These are phyloP conservation scores for Rhamnusium bicolor DNA, from an alignment of 2,888 invertebrate genomes.

Conservation along the genomic window DNA sequence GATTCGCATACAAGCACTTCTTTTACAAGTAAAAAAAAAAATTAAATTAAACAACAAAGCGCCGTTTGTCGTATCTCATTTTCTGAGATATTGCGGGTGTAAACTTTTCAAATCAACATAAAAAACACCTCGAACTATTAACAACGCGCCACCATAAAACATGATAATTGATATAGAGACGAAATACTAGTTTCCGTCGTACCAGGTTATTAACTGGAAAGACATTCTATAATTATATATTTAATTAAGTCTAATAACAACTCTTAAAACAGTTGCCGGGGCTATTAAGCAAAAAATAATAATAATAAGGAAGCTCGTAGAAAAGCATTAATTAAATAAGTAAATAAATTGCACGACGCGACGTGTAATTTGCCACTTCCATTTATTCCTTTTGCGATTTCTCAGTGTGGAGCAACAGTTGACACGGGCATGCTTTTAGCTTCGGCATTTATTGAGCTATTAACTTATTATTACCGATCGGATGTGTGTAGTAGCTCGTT, in stretches of 20 bases:
- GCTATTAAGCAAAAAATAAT: background rate
- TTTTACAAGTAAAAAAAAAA: too few relatives aligned
- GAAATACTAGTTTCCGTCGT: background rate
- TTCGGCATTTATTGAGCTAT: constrained; percentile 16
- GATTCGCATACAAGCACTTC: too few relatives aligned
- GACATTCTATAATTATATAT: background rate
- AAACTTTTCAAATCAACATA: too few relatives aligned
- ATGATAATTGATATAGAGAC: background rate
- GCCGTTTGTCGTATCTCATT: too few relatives aligned
- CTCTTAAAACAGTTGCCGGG: background rate
- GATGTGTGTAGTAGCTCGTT: background rate
- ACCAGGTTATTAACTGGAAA: background rate
- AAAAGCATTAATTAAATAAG: constrained; percentile 21
- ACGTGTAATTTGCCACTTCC: constrained; percentile 5
- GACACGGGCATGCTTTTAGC: constrained; percentile 21
- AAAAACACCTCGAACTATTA: background rate
- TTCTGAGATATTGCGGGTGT: too few relatives aligned
- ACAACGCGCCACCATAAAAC: background rate
- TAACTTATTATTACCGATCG: constrained; percentile 19
- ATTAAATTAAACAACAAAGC: too few relatives aligned
- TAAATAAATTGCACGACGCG: background rate
- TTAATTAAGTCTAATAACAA: constrained; percentile 10
- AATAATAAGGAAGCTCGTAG: constrained; percentile 1
- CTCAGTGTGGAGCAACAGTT: constrained; percentile 14
- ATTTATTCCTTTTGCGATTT: background rate